Conservation (phyloP, 2,888 invertebrate species). For the Apamea epomidion region DNA sequence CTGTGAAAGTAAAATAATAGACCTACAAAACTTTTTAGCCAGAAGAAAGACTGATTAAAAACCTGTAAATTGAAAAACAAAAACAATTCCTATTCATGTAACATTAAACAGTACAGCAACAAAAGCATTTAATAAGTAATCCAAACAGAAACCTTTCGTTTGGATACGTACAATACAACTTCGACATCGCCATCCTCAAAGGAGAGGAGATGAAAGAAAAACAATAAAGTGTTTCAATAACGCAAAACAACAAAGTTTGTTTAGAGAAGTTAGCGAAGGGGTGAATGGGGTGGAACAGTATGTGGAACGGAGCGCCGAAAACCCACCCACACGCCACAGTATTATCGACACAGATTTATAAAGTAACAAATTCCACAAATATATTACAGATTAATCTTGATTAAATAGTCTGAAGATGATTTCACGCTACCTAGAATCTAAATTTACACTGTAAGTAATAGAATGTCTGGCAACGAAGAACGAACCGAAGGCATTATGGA, state of each 20-base stretch:
- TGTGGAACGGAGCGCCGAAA: conserved; percentile 59
- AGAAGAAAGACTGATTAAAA: background rate
- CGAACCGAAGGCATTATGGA: conserved; percentile 36
- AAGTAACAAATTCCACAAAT: conserved; percentile 43
- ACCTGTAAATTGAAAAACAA: conserved; percentile 22
- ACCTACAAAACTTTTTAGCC: background rate
- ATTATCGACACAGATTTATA: conserved; percentile 46
- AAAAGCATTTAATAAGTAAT: conserved; percentile 65
- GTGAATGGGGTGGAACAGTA: conserved; percentile 60
- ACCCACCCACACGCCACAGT: conserved; percentile 42
- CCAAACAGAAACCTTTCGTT: conserved; percentile 71
- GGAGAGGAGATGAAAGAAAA: conserved; percentile 85
- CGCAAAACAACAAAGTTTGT: conserved; percentile 87
- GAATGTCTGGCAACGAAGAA: conserved; percentile 37
- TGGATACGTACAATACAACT: conserved; percentile 72
- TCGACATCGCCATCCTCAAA: conserved; percentile 75
- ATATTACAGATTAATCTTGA: conserved; percentile 37
- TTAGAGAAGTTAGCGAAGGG: conserved; percentile 79
- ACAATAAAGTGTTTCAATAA: conserved; percentile 88
- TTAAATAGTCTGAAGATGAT: conserved; percentile 45
- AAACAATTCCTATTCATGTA: conserved; percentile 23
- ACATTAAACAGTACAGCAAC: conserved; percentile 29
- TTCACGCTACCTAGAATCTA: conserved; percentile 28
- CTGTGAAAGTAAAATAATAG: background rate
- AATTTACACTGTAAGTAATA: conserved; percentile 21